phyloP scores from a whole-genome alignment of 2,113 vertebrate genomes.

The Etia nguti region DNA sequence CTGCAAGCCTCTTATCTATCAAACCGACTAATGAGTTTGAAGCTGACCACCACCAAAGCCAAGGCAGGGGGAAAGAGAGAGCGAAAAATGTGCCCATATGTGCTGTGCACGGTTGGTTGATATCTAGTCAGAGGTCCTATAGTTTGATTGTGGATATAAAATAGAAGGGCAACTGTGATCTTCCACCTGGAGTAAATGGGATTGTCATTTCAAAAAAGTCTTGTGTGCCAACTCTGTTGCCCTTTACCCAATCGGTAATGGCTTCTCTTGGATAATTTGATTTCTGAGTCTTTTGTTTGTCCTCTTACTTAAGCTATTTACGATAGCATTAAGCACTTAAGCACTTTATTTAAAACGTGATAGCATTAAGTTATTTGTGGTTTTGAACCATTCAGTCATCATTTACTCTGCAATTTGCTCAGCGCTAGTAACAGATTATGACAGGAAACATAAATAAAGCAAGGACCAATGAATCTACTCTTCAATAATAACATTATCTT shows the following conservation, averaged over 20 bases:
- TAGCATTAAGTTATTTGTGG: background rate
- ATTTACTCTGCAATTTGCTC: background rate
- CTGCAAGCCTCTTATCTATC: constrained; percentile 64
- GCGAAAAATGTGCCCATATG: background rate
- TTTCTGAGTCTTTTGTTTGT: constrained; percentile 3
- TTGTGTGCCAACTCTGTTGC: background rate
- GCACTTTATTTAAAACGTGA: background rate
- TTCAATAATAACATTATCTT: constrained; percentile 37
- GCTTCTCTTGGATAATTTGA: background rate
- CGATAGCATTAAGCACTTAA: background rate
- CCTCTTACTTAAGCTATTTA: background rate
- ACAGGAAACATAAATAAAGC: background rate
- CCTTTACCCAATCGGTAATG: background rate
- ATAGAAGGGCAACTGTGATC: background rate
- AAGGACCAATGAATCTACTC: background rate
- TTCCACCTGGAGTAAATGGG: background rate
- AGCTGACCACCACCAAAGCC: constrained; percentile 43
- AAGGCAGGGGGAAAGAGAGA: constrained; percentile 4
- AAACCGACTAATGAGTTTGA: constrained; percentile 56
- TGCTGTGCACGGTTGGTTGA: background rate
- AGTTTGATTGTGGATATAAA: constrained; percentile 4
- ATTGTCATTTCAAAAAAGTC: background rate
- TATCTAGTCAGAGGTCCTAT: background rate
- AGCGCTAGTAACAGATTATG: background rate
- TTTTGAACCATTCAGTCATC: background rate